Conservation (phyloP, 2,797 vertebrate species). For the Chiroxiphia lanceolata region DNA sequence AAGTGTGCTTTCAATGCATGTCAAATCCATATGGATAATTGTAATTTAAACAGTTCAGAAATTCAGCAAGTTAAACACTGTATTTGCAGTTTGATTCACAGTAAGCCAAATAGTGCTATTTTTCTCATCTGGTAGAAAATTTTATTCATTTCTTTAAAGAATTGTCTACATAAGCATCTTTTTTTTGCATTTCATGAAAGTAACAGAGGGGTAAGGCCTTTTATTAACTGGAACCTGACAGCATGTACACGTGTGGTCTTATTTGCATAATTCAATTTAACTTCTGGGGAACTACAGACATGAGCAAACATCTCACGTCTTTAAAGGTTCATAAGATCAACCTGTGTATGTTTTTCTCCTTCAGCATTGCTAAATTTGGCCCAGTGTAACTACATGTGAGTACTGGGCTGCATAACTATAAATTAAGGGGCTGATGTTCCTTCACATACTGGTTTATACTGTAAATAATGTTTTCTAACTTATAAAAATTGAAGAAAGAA, state of each 20-base stretch:
- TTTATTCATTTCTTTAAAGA: background rate
- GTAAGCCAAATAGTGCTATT: background rate
- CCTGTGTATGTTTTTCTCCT: background rate
- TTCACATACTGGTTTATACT: background rate
- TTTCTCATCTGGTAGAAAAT: background rate
- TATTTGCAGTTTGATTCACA: background rate
- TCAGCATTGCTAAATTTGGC: background rate
- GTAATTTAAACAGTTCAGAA: constrained; percentile 1
- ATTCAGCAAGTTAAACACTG: background rate
- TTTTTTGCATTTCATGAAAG: constrained; percentile 3
- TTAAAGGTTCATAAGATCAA: background rate
- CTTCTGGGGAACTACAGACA: background rate
- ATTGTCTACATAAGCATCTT: background rate
- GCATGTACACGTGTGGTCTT: background rate
- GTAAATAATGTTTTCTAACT: background rate
- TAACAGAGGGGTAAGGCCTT: background rate
- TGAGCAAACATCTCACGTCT: background rate
- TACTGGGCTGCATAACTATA: background rate
- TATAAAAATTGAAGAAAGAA: background rate
- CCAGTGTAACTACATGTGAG: background rate
- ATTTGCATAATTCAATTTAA: constrained; percentile 20
- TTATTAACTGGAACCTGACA: constrained; percentile 11
- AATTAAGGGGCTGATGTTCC: background rate
- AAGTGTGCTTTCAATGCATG: background rate
- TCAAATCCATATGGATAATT: background rate